phyloP scores from a whole-genome alignment of 2,888 invertebrate genomes.

The Rotaria socialis region DNA sequence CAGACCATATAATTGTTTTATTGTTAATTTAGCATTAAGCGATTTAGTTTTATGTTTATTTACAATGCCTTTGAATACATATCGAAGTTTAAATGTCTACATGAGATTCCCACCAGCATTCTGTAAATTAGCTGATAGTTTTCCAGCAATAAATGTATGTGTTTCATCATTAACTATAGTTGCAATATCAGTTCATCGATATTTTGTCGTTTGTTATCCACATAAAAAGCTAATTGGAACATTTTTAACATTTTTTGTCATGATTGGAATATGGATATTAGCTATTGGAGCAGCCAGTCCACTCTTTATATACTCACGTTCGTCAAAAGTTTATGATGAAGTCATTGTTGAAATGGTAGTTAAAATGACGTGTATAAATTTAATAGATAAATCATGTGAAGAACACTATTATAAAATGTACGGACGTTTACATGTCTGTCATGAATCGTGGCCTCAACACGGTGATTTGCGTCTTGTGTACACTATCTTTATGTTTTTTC shows the following conservation, averaged over 20 bases:
- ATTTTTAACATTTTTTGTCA: neutral
- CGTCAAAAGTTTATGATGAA: constrained; percentile 17
- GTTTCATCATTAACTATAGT: constrained; percentile 16
- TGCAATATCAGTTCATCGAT: constrained; percentile 8
- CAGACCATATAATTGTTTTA: neutral
- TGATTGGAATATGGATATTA: neutral
- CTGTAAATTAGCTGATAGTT: constrained; percentile 2
- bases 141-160: constrained; percentile 25
- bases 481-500: neutral
- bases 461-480: neutral
- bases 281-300: neutral
- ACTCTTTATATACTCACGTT: neutral
- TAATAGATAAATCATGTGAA: neutral
- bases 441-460: neutral
- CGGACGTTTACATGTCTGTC: neutral
- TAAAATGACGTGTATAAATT: neutral
- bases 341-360: neutral
- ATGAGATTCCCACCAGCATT: no score
- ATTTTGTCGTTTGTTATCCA: constrained; percentile 16
- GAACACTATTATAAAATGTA: neutral
- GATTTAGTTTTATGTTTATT: constrained; percentile 27
- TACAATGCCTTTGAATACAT: no score
- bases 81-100: no score
- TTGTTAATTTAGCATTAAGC: constrained; percentile 31
- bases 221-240: neutral